Base-by-base conservation (phyloP, 2,113 vertebrate genomes). In the Nibea albiflora region DNA sequence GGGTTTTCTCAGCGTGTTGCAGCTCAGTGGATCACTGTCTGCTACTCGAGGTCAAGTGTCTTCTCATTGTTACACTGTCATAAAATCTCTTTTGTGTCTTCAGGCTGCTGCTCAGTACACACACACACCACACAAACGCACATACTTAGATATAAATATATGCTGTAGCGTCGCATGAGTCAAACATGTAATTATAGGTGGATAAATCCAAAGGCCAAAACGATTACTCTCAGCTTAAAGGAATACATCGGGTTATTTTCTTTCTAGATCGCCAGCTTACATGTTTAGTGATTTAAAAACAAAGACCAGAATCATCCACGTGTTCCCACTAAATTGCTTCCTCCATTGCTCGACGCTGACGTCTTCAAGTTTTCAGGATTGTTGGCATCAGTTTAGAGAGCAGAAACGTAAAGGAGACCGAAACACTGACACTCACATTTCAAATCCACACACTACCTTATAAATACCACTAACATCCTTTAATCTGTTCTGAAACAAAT, bases 11-110 rank as follows among this genome's bases (percentile, higher is more conserved):
- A 8, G 16, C 61, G 52, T 58, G n/a, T 31, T 76, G 3, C 52
- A 68, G 60, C 42, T 85, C 62, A 85, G 52, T 82, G 44, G 87
- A 80, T 86, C 74, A 75, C 58, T 44, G 62, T 79, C 39, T 74
- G 42, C n/a, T 78, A 28, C 79, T 74, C 81, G 71, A 72, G 81
- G 84, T 90, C 80, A 84, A 66, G 31, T 81, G 58, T 85, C 73
- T 70, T 49, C 44, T 79, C 87, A 7, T 17, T 52, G 58, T 64
- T 75, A 9, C 52, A 35, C 42, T 66, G 72, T 57, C 57, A 80
- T 61, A 47, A 76, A 26, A 28, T 54, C 46, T 65, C 24, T 81
- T 81, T 81, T 90, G 61, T 78, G 61, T 66, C 35, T 20, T 60
- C 31, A 72, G 52, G 39, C 78, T 67, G 35, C 80, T 77, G 49